Percentiles rank a stretch among this genome's conserved stretches.
Evolutionary conservation across 2,113 vertebrate genomes (phyloP).

Genomic region (Pseudorhombus dupliciocellatus): DNA sequence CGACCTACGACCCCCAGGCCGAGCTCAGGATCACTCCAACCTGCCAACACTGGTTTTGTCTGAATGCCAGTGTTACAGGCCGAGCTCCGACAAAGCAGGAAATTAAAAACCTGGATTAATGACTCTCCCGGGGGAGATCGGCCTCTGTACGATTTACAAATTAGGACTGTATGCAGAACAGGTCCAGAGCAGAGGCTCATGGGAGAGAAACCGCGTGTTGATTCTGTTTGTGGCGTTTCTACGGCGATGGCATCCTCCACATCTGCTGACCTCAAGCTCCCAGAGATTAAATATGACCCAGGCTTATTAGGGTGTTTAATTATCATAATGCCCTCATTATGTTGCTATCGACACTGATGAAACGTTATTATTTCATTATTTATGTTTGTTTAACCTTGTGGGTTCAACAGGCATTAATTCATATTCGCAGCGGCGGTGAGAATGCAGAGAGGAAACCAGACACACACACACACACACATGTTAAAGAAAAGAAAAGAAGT

Average conservation of each 20-base stretch:
- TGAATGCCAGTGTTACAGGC: slow-evolving; percentile 14
- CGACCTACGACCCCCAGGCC: not conserved
- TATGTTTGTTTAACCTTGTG: slow-evolving; percentile 51
- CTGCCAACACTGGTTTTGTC: slow-evolving; percentile 7
- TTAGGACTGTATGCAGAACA: not conserved
- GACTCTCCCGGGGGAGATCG: slow-evolving; percentile 12
- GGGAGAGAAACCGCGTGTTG: not conserved
- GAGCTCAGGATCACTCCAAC: not conserved
- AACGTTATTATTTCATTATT: slow-evolving; percentile 46
- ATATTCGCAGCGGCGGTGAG: slow-evolving; percentile 18
- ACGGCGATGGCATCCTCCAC: slow-evolving; percentile 51
- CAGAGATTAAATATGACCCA: slow-evolving; percentile 64
- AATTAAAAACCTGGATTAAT: slow-evolving; percentile 45
- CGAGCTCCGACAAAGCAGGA: slow-evolving; percentile 36
- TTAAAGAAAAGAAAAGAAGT: not conserved
- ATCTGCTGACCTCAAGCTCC: slow-evolving; percentile 67
- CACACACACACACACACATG: no score
- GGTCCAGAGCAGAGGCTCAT: not conserved
- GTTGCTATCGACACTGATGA: slow-evolving; percentile 18
- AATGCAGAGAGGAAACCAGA: not conserved
- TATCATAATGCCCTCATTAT: slow-evolving; percentile 70
- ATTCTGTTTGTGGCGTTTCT: slow-evolving; percentile 31
- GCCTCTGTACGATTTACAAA: not conserved
- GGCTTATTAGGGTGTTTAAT: slow-evolving; percentile 72
- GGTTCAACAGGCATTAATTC: slow-evolving; percentile 16